Base-by-base conservation (phyloP, 1,140 invertebrate genomes). In the Berghia stephanieae region DNA sequence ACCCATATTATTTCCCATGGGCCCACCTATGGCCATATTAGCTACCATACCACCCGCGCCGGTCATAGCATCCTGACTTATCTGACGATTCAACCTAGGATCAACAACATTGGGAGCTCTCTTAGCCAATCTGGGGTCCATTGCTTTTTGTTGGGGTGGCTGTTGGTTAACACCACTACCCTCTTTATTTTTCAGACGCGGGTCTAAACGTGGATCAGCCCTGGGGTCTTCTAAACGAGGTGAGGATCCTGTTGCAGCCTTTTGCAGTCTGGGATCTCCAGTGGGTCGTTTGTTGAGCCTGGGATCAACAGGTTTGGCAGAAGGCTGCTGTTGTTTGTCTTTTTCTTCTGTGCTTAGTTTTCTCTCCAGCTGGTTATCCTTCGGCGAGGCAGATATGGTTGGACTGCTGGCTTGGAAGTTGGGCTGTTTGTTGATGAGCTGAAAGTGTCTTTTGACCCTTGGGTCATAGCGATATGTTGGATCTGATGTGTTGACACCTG, bases 391-490 rank as follows among this genome's bases (percentile, higher is more conserved):
- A n/a, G n/a, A n/a, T n/a, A n/a, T n/a, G n/a, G n/a, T n/a, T n/a
- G n/a, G n/a, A n/a, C n/a, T n/a, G n/a, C n/a, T n/a, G n/a, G n/a
- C n/a, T n/a, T n/a, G n/a, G n/a, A n/a, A n/a, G n/a, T 68, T 44
- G 44, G 38, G 10, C 16, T 68, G 74, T 49, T 68, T 66, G 31
- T 76, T 63, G 21, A 76, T 16, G 34, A 46, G 34, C 24, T 49
- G 40, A 1, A 76, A 31, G 52, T 76, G 44, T 44, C 57, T 67
- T 78, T 85, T 82, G 36, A 86, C 79, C 42, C 86, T 78, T 13
- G 86, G 86, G 77, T 87, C 86, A 78, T 78, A 69, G 70, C 82
- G 83, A 57, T 79, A 86, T 36, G 74, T 60, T 8, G 78, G 57
- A 75, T 87, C 82, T 43, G 78, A 75, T 21, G 83, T 38, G 77